Conservation (phyloP, 2,888 invertebrate species). For the Latrodectus hesperus region DNA sequence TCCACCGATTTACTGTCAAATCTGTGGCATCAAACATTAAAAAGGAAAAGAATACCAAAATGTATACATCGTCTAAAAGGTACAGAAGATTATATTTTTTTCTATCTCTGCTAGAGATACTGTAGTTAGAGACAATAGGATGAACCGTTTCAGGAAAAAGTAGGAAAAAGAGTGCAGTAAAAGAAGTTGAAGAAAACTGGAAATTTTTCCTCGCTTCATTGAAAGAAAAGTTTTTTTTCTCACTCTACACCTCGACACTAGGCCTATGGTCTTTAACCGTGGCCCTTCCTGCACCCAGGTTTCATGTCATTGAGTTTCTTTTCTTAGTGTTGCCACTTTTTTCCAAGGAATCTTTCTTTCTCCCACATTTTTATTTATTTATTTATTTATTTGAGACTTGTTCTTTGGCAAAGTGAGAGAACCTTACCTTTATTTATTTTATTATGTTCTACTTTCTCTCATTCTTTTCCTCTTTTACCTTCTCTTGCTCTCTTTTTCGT, state of each 20-base stretch:
- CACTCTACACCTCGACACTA: conserved; percentile 7
- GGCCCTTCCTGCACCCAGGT: conserved; percentile 4
- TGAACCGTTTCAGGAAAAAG: neutral
- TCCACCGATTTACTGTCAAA: too few species aligned
- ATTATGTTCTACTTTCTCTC: conserved; percentile 6
- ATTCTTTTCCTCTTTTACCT: conserved; percentile 7
- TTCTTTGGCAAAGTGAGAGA: conserved; percentile 8
- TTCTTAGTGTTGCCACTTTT: conserved; percentile 15
- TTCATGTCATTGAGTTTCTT: conserved; percentile 43
- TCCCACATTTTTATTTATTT: conserved; percentile 23
- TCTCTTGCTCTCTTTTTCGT: neutral
- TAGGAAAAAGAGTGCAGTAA: neutral
- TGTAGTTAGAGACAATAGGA: neutral
- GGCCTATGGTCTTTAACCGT: conserved; percentile 26
- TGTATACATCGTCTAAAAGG: too few species aligned
- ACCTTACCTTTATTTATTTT: neutral
- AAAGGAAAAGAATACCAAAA: too few species aligned
- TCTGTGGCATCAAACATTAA: too few species aligned
- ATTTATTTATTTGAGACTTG: conserved; percentile 37
- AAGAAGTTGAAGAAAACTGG: neutral
- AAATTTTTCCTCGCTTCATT: neutral
- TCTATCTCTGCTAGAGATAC: too few species aligned
- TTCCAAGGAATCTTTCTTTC: neutral
- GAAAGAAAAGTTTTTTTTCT: neutral
- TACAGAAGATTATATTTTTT: too few species aligned